A percentile compares a stretch with the other conserved stretches of the same genome.
Conservation (phyloP, 2,113 vertebrate species). For the Notechis scutatus region DNA sequence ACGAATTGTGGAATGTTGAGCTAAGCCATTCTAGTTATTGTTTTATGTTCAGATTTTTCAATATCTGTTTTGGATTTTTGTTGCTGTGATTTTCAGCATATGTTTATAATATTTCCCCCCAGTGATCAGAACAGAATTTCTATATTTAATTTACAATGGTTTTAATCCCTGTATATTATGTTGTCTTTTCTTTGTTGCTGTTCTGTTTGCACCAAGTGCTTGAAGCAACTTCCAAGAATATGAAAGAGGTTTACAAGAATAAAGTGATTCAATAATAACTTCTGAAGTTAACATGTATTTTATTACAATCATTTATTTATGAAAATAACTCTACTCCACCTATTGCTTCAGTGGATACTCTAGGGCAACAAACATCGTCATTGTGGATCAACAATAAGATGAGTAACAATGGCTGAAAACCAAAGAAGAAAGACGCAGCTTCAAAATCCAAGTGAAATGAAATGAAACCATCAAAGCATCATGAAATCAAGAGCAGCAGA, state of each 20-base stretch:
- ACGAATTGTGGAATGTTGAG: neutral
- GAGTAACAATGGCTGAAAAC: neutral
- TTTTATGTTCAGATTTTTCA: neutral
- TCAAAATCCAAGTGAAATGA: neutral
- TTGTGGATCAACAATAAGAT: neutral
- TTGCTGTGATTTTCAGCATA: neutral
- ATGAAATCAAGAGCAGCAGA: neutral
- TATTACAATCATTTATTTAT: neutral
- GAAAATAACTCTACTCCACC: neutral
- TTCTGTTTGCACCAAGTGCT: neutral
- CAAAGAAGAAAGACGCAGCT: neutral
- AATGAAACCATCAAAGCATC: neutral
- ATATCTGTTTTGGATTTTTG: constrained; percentile 5
- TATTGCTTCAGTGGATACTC: neutral
- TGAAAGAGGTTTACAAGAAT: neutral
- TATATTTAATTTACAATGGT: neutral
- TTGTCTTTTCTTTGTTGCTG: neutral
- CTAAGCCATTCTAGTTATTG: neutral
- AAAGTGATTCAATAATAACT: neutral
- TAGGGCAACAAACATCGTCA: neutral
- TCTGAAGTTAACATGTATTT: neutral
- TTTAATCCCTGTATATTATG: neutral
- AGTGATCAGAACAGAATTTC: neutral
- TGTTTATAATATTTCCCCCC: neutral
- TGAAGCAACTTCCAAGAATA: neutral